Percentiles rank a stretch among this genome's conserved stretches.
phyloP scores from a whole-genome alignment of 2,888 invertebrate species.

The Deroplatys truncata region DNA sequence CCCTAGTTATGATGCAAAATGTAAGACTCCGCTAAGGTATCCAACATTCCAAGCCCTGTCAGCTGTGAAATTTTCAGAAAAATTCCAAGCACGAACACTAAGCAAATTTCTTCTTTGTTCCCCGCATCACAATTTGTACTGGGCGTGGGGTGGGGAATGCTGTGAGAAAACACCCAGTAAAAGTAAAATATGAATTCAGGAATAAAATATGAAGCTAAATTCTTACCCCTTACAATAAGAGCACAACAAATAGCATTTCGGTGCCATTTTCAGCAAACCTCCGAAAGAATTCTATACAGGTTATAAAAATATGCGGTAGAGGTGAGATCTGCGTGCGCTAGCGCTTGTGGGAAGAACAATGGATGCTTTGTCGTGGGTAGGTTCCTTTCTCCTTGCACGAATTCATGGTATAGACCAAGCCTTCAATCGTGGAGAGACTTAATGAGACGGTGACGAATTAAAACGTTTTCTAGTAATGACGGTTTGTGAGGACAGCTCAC shows the following conservation, averaged over 20 bases:
- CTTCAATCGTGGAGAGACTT: background rate
- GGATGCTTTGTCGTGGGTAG: background rate
- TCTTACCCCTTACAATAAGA: no score
- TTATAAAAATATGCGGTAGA: background rate
- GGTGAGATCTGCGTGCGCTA: background rate
- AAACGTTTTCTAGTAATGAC: background rate
- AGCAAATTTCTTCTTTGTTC: no score
- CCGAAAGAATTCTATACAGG: background rate
- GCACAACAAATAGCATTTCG: background rate
- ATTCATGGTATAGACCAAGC: background rate
- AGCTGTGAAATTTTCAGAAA: no score
- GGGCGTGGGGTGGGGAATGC: no score
- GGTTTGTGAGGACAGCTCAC: background rate
- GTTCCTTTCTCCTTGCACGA: background rate
- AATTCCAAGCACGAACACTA: no score
- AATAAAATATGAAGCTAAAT: no score
- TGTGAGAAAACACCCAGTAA: no score
- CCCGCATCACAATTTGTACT: no score
- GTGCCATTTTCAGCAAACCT: background rate
- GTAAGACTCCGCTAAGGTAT: no score
- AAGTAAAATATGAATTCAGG: no score
- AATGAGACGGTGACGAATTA: background rate
- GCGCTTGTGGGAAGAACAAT: background rate
- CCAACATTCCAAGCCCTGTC: no score
- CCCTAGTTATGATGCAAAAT: no score